Percentiles rank a stretch among this genome's conserved stretches.
Conservation (phyloP, 2,797 vertebrate genomes). For the Chanos chanos region DNA sequence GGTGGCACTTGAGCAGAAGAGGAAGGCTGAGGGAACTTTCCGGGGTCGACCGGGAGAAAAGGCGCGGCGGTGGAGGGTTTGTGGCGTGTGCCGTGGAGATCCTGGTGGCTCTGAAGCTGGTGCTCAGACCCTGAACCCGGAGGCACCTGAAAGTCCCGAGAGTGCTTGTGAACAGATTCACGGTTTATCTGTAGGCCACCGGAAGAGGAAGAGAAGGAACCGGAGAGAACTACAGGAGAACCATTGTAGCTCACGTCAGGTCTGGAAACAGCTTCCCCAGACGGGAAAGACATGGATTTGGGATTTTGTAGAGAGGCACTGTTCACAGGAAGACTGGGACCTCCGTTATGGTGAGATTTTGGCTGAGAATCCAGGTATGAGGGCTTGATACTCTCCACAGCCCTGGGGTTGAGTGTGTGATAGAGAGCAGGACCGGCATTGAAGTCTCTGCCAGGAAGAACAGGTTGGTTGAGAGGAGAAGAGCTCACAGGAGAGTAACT, state of each 20-base stretch:
- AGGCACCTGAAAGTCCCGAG: slow-evolving; percentile 10
- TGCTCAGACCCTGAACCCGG: slow-evolving; percentile 15
- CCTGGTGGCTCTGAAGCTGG: slow-evolving; percentile 1
- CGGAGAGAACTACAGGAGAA: background rate
- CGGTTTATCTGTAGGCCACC: slow-evolving; percentile 37
- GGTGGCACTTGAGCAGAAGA: slow-evolving; percentile 5
- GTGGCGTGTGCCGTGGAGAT: background rate
- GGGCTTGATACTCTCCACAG: slow-evolving; percentile 67
- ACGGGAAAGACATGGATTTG: slow-evolving; percentile 67
- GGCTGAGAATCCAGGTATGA: slow-evolving; percentile 76
- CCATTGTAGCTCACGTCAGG: slow-evolving; percentile 68
- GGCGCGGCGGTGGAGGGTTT: too few species aligned
- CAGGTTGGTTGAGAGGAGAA: slow-evolving; percentile 57
- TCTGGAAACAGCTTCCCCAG: slow-evolving; percentile 63
- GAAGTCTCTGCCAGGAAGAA: slow-evolving; percentile 65
- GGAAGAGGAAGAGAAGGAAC: background rate
- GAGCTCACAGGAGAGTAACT: slow-evolving; percentile 62
- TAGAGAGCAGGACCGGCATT: slow-evolving; percentile 64
- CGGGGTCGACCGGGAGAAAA: background rate
- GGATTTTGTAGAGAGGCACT: slow-evolving; percentile 67
- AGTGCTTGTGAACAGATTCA: slow-evolving; percentile 12
- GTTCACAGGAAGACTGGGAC: slow-evolving; percentile 74
- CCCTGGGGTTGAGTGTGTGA: slow-evolving; percentile 66
- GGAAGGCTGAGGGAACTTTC: slow-evolving; percentile 8
- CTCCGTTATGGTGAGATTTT: slow-evolving; percentile 71